These are phyloP conservation scores for Sminthurinus signatus DNA, from an alignment of 1,140 invertebrate genomes.

Conservation along the genomic window DNA sequence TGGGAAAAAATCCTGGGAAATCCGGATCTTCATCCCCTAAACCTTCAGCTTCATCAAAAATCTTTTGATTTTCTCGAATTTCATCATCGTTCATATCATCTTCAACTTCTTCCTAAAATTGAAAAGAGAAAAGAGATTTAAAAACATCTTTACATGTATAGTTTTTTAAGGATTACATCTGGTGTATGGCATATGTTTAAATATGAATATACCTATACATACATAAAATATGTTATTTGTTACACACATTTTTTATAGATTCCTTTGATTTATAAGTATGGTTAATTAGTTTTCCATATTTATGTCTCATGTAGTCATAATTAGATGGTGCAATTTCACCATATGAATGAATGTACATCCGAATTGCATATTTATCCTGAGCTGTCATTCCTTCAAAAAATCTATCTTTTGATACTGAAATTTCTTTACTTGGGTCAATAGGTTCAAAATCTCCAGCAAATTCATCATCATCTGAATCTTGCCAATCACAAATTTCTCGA, in stretches of 20 bases:
- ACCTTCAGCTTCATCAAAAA: conserved; percentile 2
- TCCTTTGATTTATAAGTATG: background rate
- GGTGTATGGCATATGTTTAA: too few relatives aligned
- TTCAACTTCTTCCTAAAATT: background rate
- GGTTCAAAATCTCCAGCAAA: conserved; percentile 7
- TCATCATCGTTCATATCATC: background rate
- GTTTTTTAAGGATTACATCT: background rate
- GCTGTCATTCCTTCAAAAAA: conserved; percentile 19
- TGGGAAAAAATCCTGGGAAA: conserved; percentile 27
- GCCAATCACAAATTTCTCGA: conserved; percentile 16
- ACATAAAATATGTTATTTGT: too few relatives aligned
- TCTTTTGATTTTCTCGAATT: background rate
- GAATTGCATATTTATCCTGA: background rate
- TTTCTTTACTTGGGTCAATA: background rate
- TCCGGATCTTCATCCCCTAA: conserved; percentile 24
- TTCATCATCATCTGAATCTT: conserved; percentile 13
- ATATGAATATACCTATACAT: too few relatives aligned
- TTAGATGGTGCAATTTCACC: conserved; percentile 24
- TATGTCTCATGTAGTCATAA: conserved; percentile 30
- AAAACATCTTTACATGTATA: background rate
- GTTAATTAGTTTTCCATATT: conserved; percentile 23
- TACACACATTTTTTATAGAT: background rate
- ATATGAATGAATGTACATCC: conserved; percentile 4
- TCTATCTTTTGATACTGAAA: conserved; percentile 15
- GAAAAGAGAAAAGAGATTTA: background rate